Conservation (phyloP, 2,113 vertebrate species). For the Phylloscopus trochilus region DNA sequence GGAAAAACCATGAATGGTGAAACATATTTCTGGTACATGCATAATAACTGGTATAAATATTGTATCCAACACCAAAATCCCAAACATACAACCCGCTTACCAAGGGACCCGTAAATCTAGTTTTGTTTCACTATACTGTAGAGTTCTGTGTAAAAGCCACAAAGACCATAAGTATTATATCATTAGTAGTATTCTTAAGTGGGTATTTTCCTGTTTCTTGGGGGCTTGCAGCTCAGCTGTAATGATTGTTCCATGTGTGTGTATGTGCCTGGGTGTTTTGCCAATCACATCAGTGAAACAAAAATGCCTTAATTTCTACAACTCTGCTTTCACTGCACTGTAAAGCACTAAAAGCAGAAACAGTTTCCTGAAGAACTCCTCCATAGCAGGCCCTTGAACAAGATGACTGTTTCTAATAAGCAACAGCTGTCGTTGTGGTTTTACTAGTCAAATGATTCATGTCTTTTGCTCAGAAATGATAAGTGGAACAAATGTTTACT, state of each 20-base stretch:
- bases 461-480: slow-evolving; percentile 85
- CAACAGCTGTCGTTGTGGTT: slow-evolving; percentile 83
- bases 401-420: slow-evolving; percentile 79
- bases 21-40: background rate
- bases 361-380: slow-evolving; percentile 69
- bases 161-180: background rate
- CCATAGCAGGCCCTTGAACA: slow-evolving; percentile 69
- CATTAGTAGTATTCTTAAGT: background rate
- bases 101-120: background rate
- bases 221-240: background rate
- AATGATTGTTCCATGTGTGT: background rate
- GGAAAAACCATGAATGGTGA: background rate
- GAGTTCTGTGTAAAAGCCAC: background rate
- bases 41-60: background rate
- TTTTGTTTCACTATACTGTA: background rate
- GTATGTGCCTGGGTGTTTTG: background rate
- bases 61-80: background rate
- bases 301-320: slow-evolving; percentile 50
- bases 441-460: slow-evolving; percentile 82
- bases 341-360: slow-evolving; percentile 65
- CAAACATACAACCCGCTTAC: background rate
- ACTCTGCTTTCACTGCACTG: slow-evolving; percentile 30
- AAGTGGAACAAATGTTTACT: slow-evolving; percentile 89
- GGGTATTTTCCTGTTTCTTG: slow-evolving; percentile 19
- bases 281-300: slow-evolving; percentile 16